These are phyloP conservation scores for Pterocles gutturalis DNA, from an alignment of 2,113 vertebrate genomes.

Conservation along the genomic window DNA sequence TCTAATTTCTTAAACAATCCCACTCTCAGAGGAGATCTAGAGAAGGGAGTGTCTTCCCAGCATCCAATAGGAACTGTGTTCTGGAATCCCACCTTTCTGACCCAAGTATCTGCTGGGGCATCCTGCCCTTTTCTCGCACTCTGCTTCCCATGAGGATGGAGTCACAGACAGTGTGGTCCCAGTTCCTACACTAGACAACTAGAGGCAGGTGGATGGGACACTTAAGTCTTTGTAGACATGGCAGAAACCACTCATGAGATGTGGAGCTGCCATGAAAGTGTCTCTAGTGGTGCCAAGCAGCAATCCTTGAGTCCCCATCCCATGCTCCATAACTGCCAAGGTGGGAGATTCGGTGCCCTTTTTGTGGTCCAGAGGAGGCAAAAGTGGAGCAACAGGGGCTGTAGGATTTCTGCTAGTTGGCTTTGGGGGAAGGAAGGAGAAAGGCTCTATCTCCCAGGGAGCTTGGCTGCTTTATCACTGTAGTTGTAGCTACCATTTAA, in stretches of 20 bases:
- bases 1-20: not conserved
- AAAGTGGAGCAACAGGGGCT: rapidly evolving
- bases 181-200: not conserved
- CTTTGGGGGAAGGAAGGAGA: not conserved
- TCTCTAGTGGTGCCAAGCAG: not conserved
- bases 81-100: not conserved
- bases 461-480: not conserved
- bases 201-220: not conserved
- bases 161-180: not conserved
- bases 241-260: not conserved
- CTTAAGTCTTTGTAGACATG: not conserved
- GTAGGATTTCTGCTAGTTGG: not conserved
- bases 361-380: not conserved
- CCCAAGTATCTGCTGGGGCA: not conserved
- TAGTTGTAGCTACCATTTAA: not conserved
- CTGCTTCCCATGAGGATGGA: not conserved
- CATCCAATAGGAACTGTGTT: not conserved
- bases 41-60: not conserved
- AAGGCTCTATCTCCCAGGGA: not conserved
- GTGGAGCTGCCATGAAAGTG: not conserved
- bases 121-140: not conserved
- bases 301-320: not conserved
- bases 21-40: not conserved
- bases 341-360: not conserved
- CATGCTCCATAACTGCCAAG: not conserved